Percentiles rank a stretch among this genome's conserved stretches.
These are phyloP conservation scores for Sarcophaga peregrina DNA, from an alignment of 1,140 invertebrate genomes.

Conservation along the genomic window DNA sequence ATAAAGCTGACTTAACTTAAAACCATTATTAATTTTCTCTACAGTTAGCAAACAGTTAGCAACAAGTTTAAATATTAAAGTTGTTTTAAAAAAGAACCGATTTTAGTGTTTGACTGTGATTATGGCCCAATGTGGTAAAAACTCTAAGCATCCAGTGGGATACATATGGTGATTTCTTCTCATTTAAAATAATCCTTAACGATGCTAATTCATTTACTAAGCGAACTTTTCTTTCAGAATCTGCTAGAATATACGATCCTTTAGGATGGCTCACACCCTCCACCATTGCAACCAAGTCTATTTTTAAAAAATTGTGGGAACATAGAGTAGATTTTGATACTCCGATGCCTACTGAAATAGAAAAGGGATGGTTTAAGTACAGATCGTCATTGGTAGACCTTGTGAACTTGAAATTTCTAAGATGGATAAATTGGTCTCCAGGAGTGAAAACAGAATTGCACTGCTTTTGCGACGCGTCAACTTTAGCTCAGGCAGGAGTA, in stretches of 20 bases:
- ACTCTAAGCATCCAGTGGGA: neutral
- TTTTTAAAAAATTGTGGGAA: slow-evolving; percentile 58
- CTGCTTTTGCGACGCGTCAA: slow-evolving; percentile 23
- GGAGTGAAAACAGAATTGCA: no score
- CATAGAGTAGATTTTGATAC: slow-evolving; percentile 58
- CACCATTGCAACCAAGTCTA: slow-evolving; percentile 54
- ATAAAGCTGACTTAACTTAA: no score
- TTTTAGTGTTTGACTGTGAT: no score
- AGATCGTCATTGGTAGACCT: no score
- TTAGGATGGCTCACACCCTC: slow-evolving; percentile 55
- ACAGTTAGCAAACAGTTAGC: no score
- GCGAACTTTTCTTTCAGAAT: slow-evolving; percentile 46
- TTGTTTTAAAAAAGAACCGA: no score
- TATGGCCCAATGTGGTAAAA: slow-evolving; percentile 13
- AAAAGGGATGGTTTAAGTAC: slow-evolving; percentile 47
- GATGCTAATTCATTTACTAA: slow-evolving; percentile 23
- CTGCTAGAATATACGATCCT: slow-evolving; percentile 53
- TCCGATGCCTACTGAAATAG: slow-evolving; percentile 46
- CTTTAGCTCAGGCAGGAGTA: neutral
- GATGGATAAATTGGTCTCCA: no score
- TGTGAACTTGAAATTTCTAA: no score
- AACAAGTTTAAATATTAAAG: no score
- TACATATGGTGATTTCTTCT: neutral
- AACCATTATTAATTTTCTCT: no score
- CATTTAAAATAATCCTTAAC: neutral